Base-by-base conservation (phyloP, 2,797 vertebrate species). In the Danionella dracula region DNA sequence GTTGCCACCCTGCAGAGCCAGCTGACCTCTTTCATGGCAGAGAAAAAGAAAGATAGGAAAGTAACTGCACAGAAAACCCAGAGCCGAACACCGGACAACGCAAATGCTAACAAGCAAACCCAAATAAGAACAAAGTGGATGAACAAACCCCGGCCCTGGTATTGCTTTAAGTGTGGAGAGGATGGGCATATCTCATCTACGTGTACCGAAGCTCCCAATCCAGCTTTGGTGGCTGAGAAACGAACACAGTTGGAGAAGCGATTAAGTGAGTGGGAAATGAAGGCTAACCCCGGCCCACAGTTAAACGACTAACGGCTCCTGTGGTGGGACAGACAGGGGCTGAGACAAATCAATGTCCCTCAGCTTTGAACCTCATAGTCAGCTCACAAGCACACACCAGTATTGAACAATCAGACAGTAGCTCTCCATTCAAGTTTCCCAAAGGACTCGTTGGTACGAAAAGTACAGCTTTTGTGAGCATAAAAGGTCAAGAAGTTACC, bases 221-320 rank as follows among this genome's bases (percentile, higher is more conserved):
- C 55, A 29, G 17, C 15, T 4, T 9, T 35, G 3, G 38, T 15
- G 4, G 15, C 23, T 34, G 29, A 13, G 7, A 31, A 32, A 19
- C 4, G 1, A 32, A 35, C 15, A 54, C 21, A 54, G 13, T 17
- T 32, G 4, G 13, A 10, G 9, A 10, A 35, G 15, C 21, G 8
- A 49, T 32, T 38, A 8, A 1, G 34, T 10, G 34, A 11, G 13
- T 51, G 35, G 60, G 60, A 51, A 10, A 21, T 35, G 38, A 7
- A 49, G 1, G n/a, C 15, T n/a, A 16, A 9, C 5, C 4, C 21
- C 6, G 11, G 11, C 10, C 7, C 7, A 17, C 38, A 16, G 11
- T 61, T 61, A 61, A 61, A 61, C 41, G 10, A 17, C 6, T 48
- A 61, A 13, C 21, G 34, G 58, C n/a, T 35, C 12, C 40, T 61